phyloP scores from a whole-genome alignment of 2,797 vertebrate genomes.

The Prunella strophiata region DNA sequence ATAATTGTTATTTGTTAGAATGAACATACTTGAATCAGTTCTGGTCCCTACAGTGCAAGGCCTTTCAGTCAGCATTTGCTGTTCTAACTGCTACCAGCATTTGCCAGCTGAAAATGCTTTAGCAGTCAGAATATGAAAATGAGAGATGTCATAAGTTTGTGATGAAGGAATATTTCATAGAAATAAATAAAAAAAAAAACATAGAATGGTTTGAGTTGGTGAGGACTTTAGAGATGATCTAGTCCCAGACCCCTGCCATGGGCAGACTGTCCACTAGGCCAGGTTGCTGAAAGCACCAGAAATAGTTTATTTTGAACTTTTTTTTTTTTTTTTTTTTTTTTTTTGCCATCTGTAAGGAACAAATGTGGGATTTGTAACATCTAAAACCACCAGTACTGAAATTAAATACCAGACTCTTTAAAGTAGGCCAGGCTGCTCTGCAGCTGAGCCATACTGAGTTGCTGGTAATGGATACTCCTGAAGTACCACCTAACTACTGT shows the following conservation, averaged over 20 bases:
- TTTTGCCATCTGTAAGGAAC: not conserved
- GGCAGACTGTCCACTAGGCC: not conserved
- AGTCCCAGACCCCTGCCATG: not conserved
- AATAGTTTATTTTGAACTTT: not conserved
- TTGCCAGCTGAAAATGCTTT: slow-evolving; percentile 2
- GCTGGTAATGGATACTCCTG: not conserved
- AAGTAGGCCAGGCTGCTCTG: not conserved
- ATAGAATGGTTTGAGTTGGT: not conserved
- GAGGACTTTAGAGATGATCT: not conserved
- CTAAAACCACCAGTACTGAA: not conserved
- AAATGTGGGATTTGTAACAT: not conserved
- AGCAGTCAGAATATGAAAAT: not conserved
- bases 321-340: not conserved
- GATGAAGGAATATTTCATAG: not conserved
- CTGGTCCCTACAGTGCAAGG: not conserved
- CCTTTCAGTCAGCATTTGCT: slow-evolving; percentile 14
- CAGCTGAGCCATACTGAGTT: not conserved
- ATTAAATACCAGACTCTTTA: not conserved
- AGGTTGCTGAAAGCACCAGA: not conserved
- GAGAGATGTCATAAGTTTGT: not conserved
- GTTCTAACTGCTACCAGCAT: not conserved
- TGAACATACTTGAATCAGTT: not conserved
- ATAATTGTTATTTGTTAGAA: slow-evolving; percentile 47
- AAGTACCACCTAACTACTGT: not conserved
- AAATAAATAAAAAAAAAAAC: not conserved